phyloP scores from a whole-genome alignment of 2,797 vertebrate species.

The Natrix natrix region DNA sequence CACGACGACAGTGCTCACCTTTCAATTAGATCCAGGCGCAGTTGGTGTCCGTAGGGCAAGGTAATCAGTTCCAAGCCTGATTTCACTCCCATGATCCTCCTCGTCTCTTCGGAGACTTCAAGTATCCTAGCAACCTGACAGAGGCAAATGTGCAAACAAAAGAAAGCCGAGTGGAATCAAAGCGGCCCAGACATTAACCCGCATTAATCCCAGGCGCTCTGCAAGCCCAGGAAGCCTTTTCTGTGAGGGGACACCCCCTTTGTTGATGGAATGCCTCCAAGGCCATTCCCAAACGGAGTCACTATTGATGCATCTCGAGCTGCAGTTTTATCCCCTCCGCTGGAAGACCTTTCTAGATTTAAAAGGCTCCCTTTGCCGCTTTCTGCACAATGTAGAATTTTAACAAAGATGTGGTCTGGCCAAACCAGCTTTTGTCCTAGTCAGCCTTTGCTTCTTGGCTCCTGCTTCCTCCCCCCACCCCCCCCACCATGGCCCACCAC shows the following conservation, averaged over 20 bases:
- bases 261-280: background rate
- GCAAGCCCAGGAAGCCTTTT: background rate
- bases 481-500: background rate
- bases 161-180: constrained; percentile 7
- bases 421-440: background rate
- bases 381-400: background rate
- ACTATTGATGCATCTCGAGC: background rate
- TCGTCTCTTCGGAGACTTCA: constrained; percentile 85
- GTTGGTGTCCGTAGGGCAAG: constrained; percentile 88
- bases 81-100: constrained; percentile 86
- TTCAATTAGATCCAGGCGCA: constrained; percentile 94
- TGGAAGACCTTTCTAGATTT: background rate
- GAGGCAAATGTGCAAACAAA: constrained; percentile 31
- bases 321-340: background rate
- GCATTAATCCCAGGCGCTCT: background rate
- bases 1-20: constrained; percentile 74
- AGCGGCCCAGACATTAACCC: background rate
- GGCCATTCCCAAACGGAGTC: background rate
- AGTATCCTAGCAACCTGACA: constrained; percentile 89
- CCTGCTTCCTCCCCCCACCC: background rate
- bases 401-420: background rate
- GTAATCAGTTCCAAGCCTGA: constrained; percentile 93
- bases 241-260: background rate
- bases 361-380: background rate
- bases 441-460: background rate